A percentile compares a stretch with the other conserved stretches of the same genome.
These are phyloP conservation scores for Eupithecia exiguata DNA, from an alignment of 2,888 invertebrate genomes.

Conservation along the genomic window DNA sequence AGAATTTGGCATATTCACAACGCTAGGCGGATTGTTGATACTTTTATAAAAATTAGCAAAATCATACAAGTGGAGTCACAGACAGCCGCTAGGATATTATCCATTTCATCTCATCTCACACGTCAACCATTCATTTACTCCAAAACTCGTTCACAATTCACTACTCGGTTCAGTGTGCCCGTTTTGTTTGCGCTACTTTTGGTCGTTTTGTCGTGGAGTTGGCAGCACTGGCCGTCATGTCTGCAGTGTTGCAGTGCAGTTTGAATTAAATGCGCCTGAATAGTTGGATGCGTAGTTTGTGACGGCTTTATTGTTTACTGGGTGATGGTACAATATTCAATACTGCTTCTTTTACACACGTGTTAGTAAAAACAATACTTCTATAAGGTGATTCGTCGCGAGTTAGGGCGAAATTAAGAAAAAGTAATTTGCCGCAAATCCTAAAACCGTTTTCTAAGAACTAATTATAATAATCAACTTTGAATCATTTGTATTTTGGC, in stretches of 20 bases:
- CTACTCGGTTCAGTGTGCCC: constrained; percentile 34
- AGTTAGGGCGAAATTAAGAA: too few relatives aligned
- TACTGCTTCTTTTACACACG: too few relatives aligned
- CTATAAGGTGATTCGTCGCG: too few relatives aligned
- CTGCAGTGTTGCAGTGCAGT: constrained; percentile 48
- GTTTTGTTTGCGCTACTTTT: constrained; percentile 56
- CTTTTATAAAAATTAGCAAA: background rate
- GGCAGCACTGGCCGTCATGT: constrained; percentile 66
- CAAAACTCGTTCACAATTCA: constrained; percentile 9
- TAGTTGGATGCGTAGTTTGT: constrained; percentile 18
- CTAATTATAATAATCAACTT: too few relatives aligned
- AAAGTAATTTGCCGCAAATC: too few relatives aligned
- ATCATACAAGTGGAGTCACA: background rate
- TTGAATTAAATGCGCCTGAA: constrained; percentile 40
- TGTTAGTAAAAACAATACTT: too few relatives aligned
- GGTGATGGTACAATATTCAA: background rate
- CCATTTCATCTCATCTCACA: constrained; percentile 6
- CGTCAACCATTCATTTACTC: constrained; percentile 6
- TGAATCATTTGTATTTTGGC: too few relatives aligned
- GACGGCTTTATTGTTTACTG: background rate
- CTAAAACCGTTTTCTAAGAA: too few relatives aligned
- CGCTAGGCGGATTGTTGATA: too few relatives aligned
- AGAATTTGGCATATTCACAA: too few relatives aligned
- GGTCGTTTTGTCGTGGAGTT: constrained; percentile 65
- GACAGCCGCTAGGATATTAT: background rate